Evolutionary conservation across 2,888 invertebrate species (phyloP).

Genomic region (Enoplolaimus lenunculus): DNA sequence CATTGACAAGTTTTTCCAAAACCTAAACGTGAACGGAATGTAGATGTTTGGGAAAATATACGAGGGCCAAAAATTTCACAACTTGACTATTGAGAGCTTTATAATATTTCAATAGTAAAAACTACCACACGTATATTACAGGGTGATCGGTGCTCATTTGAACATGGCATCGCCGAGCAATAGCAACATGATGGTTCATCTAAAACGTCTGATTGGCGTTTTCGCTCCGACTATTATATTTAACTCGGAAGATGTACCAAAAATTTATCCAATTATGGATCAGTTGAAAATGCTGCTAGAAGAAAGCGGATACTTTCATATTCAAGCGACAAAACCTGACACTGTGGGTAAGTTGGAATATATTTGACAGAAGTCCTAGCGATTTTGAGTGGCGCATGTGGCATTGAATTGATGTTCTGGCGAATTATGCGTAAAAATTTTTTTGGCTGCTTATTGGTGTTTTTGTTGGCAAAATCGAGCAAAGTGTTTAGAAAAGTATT

Average conservation of each 20-base stretch:
- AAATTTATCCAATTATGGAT: constrained; percentile 34
- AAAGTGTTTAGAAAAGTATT: too few relatives aligned
- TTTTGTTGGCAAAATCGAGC: too few relatives aligned
- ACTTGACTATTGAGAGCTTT: too few relatives aligned
- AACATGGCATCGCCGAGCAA: constrained; percentile 48
- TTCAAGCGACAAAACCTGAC: constrained; percentile 76
- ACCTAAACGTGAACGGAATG: too few relatives aligned
- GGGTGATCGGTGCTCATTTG: constrained; percentile 51
- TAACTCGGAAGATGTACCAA: constrained; percentile 30
- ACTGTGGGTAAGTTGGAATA: constrained; percentile 54
- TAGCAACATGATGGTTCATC: not conserved
- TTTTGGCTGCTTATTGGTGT: too few relatives aligned
- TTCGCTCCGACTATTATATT: constrained; percentile 32
- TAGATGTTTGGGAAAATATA: too few relatives aligned
- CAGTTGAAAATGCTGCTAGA: constrained; percentile 33
- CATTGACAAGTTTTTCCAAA: too few relatives aligned
- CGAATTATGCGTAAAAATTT: too few relatives aligned
- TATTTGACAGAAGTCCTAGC: not conserved
- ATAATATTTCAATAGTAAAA: too few relatives aligned
- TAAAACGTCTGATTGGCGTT: constrained; percentile 33
- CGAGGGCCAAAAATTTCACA: too few relatives aligned
- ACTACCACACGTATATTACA: too few relatives aligned
- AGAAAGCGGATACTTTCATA: constrained; percentile 52
- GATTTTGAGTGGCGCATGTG: not conserved
- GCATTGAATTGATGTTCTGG: too few relatives aligned